A percentile compares a stretch with the other conserved stretches of the same genome.
These are phyloP conservation scores for Alcis repandata DNA, from an alignment of 2,888 invertebrate genomes.

Conservation along the genomic window DNA sequence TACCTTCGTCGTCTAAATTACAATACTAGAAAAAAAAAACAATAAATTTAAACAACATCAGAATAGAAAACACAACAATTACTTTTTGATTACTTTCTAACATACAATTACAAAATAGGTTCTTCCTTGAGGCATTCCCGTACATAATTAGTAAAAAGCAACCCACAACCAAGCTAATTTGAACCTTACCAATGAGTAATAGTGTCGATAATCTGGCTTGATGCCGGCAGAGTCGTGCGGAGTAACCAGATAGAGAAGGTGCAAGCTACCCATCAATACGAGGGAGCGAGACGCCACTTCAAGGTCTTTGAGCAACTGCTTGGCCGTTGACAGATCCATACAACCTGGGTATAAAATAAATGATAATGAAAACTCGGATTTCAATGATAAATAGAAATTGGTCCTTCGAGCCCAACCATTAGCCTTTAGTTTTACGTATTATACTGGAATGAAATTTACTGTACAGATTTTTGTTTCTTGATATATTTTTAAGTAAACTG, in stretches of 20 bases:
- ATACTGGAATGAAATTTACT: too few species aligned
- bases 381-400: neutral
- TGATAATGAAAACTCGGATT: neutral
- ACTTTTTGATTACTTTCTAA: neutral
- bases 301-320: slow-evolving; percentile 91
- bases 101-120: neutral
- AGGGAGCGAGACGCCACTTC: slow-evolving; percentile 90
- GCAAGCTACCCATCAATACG: slow-evolving; percentile 93
- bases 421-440: too few species aligned
- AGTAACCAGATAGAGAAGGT: slow-evolving; percentile 95
- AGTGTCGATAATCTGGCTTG: slow-evolving; percentile 81
- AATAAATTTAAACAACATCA: neutral
- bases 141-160: neutral
- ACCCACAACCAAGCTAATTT: neutral
- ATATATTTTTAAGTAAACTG: too few species aligned
- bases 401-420: neutral
- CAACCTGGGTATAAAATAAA: slow-evolving; percentile 85
- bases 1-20: slow-evolving; percentile 87
- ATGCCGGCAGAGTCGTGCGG: slow-evolving; percentile 90
- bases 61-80: neutral
- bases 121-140: slow-evolving; percentile 4
- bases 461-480: too few species aligned
- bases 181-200: slow-evolving; percentile 87
- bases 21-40: slow-evolving; percentile 84
- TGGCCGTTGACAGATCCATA: slow-evolving; percentile 91